Base-by-base conservation (phyloP, 2,797 vertebrate species). In the Myioborus miniatus region DNA sequence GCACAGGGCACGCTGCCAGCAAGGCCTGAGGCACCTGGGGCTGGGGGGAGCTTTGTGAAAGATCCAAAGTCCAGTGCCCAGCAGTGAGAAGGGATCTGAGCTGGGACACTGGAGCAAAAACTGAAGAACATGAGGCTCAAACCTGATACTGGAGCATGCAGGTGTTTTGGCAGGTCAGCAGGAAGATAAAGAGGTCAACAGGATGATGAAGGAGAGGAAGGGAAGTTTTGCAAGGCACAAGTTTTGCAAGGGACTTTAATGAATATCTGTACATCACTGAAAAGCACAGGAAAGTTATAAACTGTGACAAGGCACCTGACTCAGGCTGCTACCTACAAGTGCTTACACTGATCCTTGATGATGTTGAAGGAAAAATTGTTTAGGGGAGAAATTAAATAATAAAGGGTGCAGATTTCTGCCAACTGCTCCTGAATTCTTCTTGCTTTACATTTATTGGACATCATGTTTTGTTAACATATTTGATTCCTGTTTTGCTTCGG, bases 401-500 rank as follows among this genome's bases (percentile, higher is more conserved):
- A 64, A 90, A 87, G 36, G 21, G 14, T 49, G 23, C 27, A 67
- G 55, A 87, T 65, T 79, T 87, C 72, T 91, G 44, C 69, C n/a
- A 59, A 87, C 34, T 37, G 49, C 50, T 69, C 64, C 81, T 12
- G 16, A 88, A 77, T 53, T 87, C 5, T 36, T 68, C 39, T 78
- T 90, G 26, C 56, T 82, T 88, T 90, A 82, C 46, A 49, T 79
- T 83, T 7, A 11, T 70, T 65, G 50, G 71, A 86, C 37, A 81
- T 68, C 41, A 19, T 74, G n/a, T 44, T 90, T 91, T 83, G 15
- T 79, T 89, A 90, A 65, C 11, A 32, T 71, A 55, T 49, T 72
- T 91, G 85, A 90, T 83, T 87, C 62, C 47, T 72, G 21, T 58
- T 94, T 91, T 92, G 76, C 46, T 65, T 80, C 62, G 55, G 59